Evolutionary conservation across 2,113 vertebrate species (phyloP).

Genomic region (Cygnus buccinator): DNA sequence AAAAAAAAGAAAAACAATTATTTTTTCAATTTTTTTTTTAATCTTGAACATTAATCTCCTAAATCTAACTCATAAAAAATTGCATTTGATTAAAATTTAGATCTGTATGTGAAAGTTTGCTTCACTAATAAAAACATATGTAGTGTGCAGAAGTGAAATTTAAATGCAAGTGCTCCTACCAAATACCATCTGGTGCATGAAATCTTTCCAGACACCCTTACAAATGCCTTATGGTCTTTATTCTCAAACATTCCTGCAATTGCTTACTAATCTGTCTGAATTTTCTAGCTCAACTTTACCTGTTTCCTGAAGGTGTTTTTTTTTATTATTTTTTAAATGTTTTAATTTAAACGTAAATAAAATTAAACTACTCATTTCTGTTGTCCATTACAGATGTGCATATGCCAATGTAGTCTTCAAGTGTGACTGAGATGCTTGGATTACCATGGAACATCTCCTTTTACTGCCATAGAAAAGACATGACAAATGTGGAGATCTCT

Average conservation of each 20-base stretch:
- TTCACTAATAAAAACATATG: not conserved
- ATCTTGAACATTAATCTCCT: not conserved
- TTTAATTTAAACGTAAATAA: not conserved
- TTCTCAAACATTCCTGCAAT: not conserved
- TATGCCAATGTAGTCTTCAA: not conserved
- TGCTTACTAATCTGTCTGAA: not conserved
- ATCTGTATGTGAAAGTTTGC: not conserved
- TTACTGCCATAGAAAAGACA: not conserved
- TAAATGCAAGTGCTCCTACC: constrained; percentile 17
- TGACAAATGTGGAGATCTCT: not conserved
- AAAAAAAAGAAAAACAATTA: not conserved
- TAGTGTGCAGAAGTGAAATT: not conserved
- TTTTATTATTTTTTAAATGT: not conserved
- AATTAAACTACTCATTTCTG: not conserved
- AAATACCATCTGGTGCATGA: constrained; percentile 52
- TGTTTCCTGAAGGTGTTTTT: not conserved
- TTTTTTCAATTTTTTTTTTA: not conserved
- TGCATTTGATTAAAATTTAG: not conserved
- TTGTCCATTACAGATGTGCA: not conserved
- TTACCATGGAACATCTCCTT: not conserved
- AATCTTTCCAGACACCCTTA: not conserved
- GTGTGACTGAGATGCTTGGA: not conserved
- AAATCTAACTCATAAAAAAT: not conserved
- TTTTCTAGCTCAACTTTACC: not conserved
- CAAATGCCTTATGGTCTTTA: constrained; percentile 43